Evolutionary conservation across 1,140 invertebrate species (phyloP).

Genomic region (Camponotus vicinus): DNA sequence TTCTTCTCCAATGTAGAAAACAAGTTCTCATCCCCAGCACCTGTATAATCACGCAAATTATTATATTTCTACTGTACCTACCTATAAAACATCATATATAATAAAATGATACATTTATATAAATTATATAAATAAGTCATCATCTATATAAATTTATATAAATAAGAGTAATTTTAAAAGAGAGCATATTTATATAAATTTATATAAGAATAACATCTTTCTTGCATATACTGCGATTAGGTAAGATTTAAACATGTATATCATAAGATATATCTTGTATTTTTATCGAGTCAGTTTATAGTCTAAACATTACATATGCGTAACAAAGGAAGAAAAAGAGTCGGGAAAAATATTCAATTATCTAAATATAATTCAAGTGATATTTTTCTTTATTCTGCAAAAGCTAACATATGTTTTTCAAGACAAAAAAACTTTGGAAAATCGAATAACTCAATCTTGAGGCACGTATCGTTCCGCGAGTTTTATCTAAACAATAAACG

Average conservation of each 20-base stretch:
- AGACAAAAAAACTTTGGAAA: not conserved
- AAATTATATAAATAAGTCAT: too few species aligned
- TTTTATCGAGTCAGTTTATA: not conserved
- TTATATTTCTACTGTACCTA: slow-evolving; percentile 1
- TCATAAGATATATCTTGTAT: not conserved
- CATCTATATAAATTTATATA: too few species aligned
- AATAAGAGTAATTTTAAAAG: too few species aligned
- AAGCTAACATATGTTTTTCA: slow-evolving; percentile 65
- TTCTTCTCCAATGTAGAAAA: slow-evolving; percentile 93
- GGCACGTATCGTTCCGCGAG: not conserved
- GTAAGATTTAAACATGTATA: slow-evolving; percentile 12
- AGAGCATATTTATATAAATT: not conserved
- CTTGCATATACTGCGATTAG: slow-evolving; percentile 55
- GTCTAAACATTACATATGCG: not conserved
- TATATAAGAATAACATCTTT: slow-evolving; percentile 17
- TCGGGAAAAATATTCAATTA: not conserved
- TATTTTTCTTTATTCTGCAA: not conserved
- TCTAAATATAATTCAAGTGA: not conserved
- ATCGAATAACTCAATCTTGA: not conserved
- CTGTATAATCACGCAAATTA: slow-evolving; percentile 85
- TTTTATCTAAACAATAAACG: not conserved
- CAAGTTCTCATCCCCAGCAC: slow-evolving; percentile 95
- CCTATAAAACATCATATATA: not conserved
- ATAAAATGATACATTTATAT: not conserved
- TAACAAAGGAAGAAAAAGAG: not conserved